Evolutionary conservation across 2,888 invertebrate genomes (phyloP), one percentile per base, ranked within the genome.

Genomic region (Campoletis raptor): DNA sequence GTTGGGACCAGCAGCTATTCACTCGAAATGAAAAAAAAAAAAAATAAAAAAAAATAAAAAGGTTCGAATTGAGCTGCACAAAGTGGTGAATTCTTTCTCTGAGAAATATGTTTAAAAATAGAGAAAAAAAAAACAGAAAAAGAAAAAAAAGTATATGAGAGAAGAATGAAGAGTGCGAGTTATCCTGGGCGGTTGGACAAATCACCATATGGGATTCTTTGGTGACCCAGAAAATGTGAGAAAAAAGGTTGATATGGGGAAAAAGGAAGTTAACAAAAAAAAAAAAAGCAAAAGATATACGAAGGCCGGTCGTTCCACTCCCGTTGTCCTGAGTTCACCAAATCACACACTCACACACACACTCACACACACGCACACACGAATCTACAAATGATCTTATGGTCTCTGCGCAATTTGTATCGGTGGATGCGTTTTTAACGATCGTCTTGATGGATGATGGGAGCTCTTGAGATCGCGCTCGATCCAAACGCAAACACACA

Each of bases 341-440:
- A 67, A 30, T 24, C n/a, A 64, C 15, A 42, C 10, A 45, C 21
- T 9, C n/a, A 45, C 9, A 48, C 72, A 45, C 45, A 73, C 42
- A 30, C 52, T 42, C 57, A 48, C 30, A 85, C 66, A 73, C 52
- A 67, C 24, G 18, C 72, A 57, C 10, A 45, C 40, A 48, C 67
- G 18, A 10, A 70, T n/a, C 24, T 30, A 79, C 24, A 61, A 42
- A 36, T 42, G 61, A 40, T 54, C 79, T 79, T 76, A 86, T 86
- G 85, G 83, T 67, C 86, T 83, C 72, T 81, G 82, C 82, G 87
- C 87, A 87, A 87, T 87, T 87, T 87, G 87, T 87, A 87, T 87
- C 84, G 87, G 87, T 85, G 83, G 85, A 88, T 89, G 85, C 85
- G 86, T 89, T 89, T 89, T 89, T 89, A 89, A 89, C 89, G 89